phyloP scores from a whole-genome alignment of 2,888 invertebrate species.

The Eucriotettix oculatus region DNA sequence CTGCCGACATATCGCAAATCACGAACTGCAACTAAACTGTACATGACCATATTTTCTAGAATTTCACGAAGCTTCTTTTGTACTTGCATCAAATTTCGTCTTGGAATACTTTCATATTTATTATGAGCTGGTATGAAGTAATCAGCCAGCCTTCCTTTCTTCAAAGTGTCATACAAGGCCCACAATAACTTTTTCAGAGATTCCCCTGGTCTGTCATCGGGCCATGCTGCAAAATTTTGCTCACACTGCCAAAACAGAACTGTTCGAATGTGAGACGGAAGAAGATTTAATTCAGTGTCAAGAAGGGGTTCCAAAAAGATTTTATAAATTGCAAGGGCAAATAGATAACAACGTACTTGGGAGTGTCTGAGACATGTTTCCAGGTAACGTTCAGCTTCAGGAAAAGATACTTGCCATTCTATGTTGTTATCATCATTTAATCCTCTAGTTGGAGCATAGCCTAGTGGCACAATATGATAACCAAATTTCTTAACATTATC shows the following conservation, averaged over 20 bases:
- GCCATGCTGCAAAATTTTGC: conserved; percentile 50
- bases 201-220: conserved; percentile 54
- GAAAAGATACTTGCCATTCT: conserved; percentile 67
- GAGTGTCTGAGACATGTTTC: conserved; percentile 52
- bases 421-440: conserved; percentile 42
- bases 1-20: conserved; percentile 43
- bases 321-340: conserved; percentile 51
- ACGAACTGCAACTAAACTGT: conserved; percentile 47
- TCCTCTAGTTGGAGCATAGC: conserved; percentile 44
- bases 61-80: conserved; percentile 51
- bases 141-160: conserved; percentile 43
- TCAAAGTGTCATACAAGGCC: conserved; percentile 43
- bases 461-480: conserved; percentile 53
- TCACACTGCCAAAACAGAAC: conserved; percentile 67
- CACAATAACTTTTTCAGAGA: conserved; percentile 43
- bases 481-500: conserved; percentile 46
- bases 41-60: conserved; percentile 52
- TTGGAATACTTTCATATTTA: conserved; percentile 52
- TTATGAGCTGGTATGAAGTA: conserved; percentile 60
- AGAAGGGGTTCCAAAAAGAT: conserved; percentile 47
- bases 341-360: conserved; percentile 53
- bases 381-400: conserved; percentile 56
- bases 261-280: conserved; percentile 52
- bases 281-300: conserved; percentile 43
- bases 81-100: conserved; percentile 40